Conservation (phyloP, 2,797 vertebrate species). For the Sardinella longiceps region DNA sequence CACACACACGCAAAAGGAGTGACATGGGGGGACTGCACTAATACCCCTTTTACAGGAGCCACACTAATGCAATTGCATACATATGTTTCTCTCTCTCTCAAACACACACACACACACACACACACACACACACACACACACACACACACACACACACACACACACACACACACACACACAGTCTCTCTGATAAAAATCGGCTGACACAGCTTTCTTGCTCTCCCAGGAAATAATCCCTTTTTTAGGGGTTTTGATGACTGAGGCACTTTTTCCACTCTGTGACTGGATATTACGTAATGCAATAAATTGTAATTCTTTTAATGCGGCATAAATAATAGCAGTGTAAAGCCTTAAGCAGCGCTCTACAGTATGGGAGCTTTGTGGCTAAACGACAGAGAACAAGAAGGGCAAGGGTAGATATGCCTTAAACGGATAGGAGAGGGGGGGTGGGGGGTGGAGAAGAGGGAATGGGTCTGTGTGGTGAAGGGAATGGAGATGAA, state of each 20-base stretch:
- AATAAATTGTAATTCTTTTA: conserved; percentile 36
- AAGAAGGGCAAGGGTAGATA: no score
- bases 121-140: conserved; percentile 27
- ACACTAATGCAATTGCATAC: background rate
- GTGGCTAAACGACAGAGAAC: background rate
- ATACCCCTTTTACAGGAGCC: background rate
- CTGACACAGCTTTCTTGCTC: conserved; percentile 27
- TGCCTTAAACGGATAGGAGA: background rate
- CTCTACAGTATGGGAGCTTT: background rate
- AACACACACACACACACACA: conserved; percentile 20
- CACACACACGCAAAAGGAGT: background rate
- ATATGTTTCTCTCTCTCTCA: background rate
- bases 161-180: conserved; percentile 35
- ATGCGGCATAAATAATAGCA: conserved; percentile 36
- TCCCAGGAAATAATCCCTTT: conserved; percentile 20
- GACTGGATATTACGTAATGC: conserved; percentile 39
- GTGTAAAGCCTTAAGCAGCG: background rate
- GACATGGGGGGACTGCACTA: background rate
- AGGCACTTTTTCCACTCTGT: conserved; percentile 34
- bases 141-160: conserved; percentile 28
- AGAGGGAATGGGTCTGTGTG: background rate
- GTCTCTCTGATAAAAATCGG: conserved; percentile 32
- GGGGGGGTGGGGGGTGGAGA: background rate
- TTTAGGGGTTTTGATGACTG: conserved; percentile 22
- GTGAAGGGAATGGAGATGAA: background rate